Evolutionary conservation across 2,888 invertebrate genomes (phyloP), one percentile per base, ranked within the genome.

Genomic region (Poecilus cupreus): DNA sequence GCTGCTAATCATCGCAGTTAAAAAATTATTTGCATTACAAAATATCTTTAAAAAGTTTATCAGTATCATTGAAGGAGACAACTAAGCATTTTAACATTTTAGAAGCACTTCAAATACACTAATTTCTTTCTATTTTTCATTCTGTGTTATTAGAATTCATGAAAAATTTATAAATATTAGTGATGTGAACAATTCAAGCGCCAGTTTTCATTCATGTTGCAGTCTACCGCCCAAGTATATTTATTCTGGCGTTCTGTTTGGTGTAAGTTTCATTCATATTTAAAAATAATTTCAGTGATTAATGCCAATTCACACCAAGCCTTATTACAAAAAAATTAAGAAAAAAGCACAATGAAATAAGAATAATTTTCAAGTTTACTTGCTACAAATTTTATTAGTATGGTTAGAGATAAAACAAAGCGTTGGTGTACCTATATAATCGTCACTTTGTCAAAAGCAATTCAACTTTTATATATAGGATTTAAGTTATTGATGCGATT

Each of bases 401-500:
- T 6, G 5, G 32, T 32, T 32, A 32, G 8, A 32, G 0, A 32
- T 5, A 32, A 6, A 32, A 32, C 54, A 54, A 3, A 1, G 54
- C n/a, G 18, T 22, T 54, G n/a, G 13, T 26, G 57, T 49, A 4
- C 13, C 20, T 22, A 43, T 22, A 70, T 10, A 5, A 70, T 11
- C 43, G 26, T 72, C 22, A 72, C n/a, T 49, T 49, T 60, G 77
- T 78, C 26, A 26, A 39, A 26, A 43, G 16, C 11, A 22, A 20
- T 60, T 46, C 51, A 32, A 24, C 24, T 37, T 51, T 68, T 79
- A 79, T 79, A 70, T 79, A 79, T 79, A 79, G 79, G 49, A 68
- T 64, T n/a, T 49, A 79, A 43, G 32, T 51, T 79, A 79, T 79
- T 79, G 79, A 79, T 79, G 79, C 18, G 68, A 68, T 79, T 79